phyloP scores from a whole-genome alignment of 2,113 vertebrate genomes.

The Spermophilus dauricus region DNA sequence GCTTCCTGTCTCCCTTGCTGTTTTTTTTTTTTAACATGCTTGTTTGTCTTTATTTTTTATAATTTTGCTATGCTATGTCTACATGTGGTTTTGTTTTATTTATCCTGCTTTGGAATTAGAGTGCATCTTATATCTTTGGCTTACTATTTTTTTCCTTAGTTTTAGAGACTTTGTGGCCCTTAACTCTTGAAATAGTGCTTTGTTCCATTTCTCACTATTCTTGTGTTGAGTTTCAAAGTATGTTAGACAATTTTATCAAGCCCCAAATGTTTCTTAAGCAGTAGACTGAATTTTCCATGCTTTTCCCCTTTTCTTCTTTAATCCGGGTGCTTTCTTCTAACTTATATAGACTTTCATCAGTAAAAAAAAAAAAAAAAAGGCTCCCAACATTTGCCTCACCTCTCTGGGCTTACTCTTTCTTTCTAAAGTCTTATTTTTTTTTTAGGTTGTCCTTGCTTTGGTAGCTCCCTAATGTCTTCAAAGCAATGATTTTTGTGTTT shows the following conservation, averaged over 20 bases:
- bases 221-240: background rate
- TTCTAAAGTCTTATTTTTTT: background rate
- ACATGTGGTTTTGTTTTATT: background rate
- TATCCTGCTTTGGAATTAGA: constrained; percentile 13
- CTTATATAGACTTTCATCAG: background rate
- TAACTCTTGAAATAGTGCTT: constrained; percentile 1
- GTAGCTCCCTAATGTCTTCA: background rate
- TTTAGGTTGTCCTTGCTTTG: background rate
- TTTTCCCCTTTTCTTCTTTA: background rate
- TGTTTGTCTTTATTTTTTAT: background rate
- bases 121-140: background rate
- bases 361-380: constrained; percentile 29
- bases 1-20: background rate
- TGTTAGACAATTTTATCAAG: constrained; percentile 1
- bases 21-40: background rate
- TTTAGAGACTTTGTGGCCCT: background rate
- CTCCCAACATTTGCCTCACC: background rate
- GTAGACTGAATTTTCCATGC: background rate
- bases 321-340: background rate
- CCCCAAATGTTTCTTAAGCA: background rate
- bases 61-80: background rate
- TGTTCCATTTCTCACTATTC: background rate
- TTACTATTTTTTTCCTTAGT: constrained; percentile 46
- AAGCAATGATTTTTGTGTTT: background rate
- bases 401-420: background rate